Conservation (phyloP, 64 coral and sea anemone species). For the Dendronephthya gigantea region DNA sequence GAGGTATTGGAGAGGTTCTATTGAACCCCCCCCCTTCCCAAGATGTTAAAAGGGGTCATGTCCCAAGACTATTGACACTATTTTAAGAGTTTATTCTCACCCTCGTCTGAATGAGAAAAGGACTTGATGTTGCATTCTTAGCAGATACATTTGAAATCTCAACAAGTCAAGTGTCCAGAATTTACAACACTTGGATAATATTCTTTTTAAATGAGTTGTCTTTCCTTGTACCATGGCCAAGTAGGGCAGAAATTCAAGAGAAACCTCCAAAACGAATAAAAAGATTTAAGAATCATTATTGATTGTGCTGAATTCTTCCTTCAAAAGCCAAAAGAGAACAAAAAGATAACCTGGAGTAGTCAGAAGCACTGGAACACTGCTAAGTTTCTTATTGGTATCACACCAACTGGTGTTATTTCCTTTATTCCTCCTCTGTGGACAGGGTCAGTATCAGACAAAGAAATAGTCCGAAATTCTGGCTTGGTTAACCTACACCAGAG, state of each 20-base stretch:
- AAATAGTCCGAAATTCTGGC: slow-evolving; percentile 38
- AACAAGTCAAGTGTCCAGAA: no score
- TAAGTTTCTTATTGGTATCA: slow-evolving; percentile 53
- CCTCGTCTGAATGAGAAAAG: no score
- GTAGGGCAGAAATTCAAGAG: slow-evolving; percentile 21
- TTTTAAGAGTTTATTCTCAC: no score
- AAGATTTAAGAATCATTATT: slow-evolving; percentile 5
- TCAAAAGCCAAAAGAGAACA: background rate
- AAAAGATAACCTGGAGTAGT: slow-evolving; percentile 19
- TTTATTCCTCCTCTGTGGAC: slow-evolving; percentile 61
- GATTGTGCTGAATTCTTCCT: slow-evolving; percentile 14
- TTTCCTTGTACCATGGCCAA: slow-evolving; percentile 43
- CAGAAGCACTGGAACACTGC: slow-evolving; percentile 48
- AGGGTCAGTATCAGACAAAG: slow-evolving; percentile 44
- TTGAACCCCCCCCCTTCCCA: no score
- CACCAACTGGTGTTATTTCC: slow-evolving; percentile 54
- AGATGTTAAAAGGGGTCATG: no score
- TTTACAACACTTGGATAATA: no score
- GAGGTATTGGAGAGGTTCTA: no score
- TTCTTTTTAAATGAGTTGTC: slow-evolving; percentile 47
- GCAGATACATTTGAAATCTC: no score
- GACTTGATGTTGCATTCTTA: no score
- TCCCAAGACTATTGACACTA: no score
- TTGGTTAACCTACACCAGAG: slow-evolving; percentile 32
- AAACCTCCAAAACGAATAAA: slow-evolving; percentile 19